Base-by-base conservation (phyloP, 2,797 vertebrate genomes). In the Cossypha heuglini region DNA sequence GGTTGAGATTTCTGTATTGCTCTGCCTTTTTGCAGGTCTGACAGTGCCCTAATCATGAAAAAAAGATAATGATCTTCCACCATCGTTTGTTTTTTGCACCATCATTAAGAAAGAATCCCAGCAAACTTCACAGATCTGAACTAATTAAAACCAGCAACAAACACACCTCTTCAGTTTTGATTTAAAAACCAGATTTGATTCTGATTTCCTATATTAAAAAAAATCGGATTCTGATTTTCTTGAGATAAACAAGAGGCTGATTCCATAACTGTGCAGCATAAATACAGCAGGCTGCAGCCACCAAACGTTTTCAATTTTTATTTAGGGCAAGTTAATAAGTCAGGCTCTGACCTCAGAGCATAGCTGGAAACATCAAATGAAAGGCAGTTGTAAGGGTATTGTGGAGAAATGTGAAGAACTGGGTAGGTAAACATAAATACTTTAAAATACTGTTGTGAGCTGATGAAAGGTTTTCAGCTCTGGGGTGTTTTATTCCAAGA, bases 321-420 rank as follows among this genome's bases (percentile, higher is more conserved):
- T 87, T 93, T 48, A 83, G 72, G 79, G 52, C 62, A 86, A 86
- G 54, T 35, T 71, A 92, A 95, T 96, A 96, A 94, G 94, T 95
- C 81, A 92, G 61, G 18, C 69, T 92, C 33, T 80, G 79, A 90
- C 61, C 88, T 96, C 72, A 58, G 67, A 92, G 42, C 12, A 4
- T 51, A 82, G 58, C 61, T 93, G 86, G 68, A 87, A 94, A 81
- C 43, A 85, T 55, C 81, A 92, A 82, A 85, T 88, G 46, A 59
- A 80, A 83, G 58, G 81, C 51, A 90, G 24, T 68, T 83, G 46
- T 77, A 57, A 89, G 61, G 49, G 37, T 45, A 64, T 68, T 71
- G 61, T 55, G 42, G 38, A 87, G 42, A 63, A 92, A 94, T 43
- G 46, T 28, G 58, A 92, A 93, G 46, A 86, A 64, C 12, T 5